Conservation (phyloP, 2,888 invertebrate genomes). For the Dynastes grantii region DNA sequence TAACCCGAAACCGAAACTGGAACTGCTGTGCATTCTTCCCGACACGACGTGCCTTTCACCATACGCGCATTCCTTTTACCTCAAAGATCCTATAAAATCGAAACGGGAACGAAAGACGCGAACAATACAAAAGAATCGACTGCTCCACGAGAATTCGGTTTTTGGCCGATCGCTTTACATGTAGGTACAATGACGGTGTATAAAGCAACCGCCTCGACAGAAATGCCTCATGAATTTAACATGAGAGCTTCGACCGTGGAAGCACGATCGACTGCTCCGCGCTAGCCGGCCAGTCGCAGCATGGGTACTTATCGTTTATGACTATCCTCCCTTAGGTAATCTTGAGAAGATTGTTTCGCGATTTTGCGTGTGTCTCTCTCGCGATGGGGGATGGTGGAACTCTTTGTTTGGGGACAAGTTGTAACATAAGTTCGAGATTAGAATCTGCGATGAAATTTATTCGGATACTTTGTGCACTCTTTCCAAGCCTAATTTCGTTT, state of each 20-base stretch:
- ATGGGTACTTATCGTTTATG: constrained; percentile 38
- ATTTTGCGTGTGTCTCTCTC: constrained; percentile 17
- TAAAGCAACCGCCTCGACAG: constrained; percentile 19
- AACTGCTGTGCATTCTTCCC: constrained; percentile 13
- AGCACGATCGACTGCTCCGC: constrained; percentile 12
- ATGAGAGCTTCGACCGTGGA: constrained; percentile 24
- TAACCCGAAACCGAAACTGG: constrained; percentile 21
- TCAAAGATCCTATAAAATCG: constrained; percentile 31
- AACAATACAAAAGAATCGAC: constrained; percentile 23
- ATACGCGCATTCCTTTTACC: constrained; percentile 22
- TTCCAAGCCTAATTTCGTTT: too few species aligned
- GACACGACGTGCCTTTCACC: background rate
- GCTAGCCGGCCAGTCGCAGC: constrained; percentile 16
- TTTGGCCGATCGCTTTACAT: constrained; percentile 33
- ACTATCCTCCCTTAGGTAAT: constrained; percentile 17
- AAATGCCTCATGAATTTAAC: constrained; percentile 43
- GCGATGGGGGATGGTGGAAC: background rate
- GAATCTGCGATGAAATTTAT: constrained; percentile 18
- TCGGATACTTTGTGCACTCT: too few species aligned
- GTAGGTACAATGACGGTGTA: constrained; percentile 15
- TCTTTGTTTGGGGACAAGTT: background rate
- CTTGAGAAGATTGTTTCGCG: constrained; percentile 42
- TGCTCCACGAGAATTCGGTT: constrained; percentile 13
- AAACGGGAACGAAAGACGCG: constrained; percentile 16
- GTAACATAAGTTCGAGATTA: constrained; percentile 1